Percentiles rank a stretch among this genome's conserved stretches.
These are phyloP conservation scores for Seriola quinqueradiata DNA, from an alignment of 2,113 vertebrate species.

Conservation along the genomic window DNA sequence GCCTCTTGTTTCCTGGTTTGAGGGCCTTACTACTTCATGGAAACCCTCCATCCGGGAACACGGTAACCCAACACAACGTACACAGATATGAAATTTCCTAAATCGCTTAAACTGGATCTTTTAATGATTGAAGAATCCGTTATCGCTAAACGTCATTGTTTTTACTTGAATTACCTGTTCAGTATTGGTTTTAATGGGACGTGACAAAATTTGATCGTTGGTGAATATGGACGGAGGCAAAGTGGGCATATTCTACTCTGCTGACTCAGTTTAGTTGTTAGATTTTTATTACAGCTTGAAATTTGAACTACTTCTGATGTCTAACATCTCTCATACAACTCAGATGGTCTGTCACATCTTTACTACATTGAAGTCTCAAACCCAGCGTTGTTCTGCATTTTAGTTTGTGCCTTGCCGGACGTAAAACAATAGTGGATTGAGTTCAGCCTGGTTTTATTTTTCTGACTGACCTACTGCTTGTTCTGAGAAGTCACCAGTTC, in stretches of 20 bases:
- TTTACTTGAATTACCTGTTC: constrained; percentile 72
- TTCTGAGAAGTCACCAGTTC: neutral
- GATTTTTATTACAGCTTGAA: constrained; percentile 35
- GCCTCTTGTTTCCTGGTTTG: constrained; percentile 29
- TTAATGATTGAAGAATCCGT: constrained; percentile 16
- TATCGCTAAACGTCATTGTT: constrained; percentile 20
- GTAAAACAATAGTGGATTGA: neutral
- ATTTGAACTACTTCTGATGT: constrained; percentile 41
- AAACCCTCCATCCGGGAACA: neutral
- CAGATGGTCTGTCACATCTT: neutral
- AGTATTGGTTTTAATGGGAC: constrained; percentile 64
- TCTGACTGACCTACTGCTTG: neutral
- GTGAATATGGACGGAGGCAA: neutral
- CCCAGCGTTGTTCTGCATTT: neutral
- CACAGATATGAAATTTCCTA: constrained; percentile 2
- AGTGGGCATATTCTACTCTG: neutral
- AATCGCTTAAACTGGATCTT: constrained; percentile 34
- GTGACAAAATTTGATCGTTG: neutral
- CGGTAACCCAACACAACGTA: constrained; percentile 9
- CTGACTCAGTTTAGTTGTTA: neutral
- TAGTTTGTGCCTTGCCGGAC: neutral
- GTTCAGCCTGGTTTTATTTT: neutral
- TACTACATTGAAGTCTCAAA: constrained; percentile 2
- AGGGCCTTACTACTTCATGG: constrained; percentile 25
- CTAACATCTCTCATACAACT: constrained; percentile 14